Evolutionary conservation across 2,888 invertebrate species (phyloP).

Genomic region (Gandaritis pyraliata): DNA sequence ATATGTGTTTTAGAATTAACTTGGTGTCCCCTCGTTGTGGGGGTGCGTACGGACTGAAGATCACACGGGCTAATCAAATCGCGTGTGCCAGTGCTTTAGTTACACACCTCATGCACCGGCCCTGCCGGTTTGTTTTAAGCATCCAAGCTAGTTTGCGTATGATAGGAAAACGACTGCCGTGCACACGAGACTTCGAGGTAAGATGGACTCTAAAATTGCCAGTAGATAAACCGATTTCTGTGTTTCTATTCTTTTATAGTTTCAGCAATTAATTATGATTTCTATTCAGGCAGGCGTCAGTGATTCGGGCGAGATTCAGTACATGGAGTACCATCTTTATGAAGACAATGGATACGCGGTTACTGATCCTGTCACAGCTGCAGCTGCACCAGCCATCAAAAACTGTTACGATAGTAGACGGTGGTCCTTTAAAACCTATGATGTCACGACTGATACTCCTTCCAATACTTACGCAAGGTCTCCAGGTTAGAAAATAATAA

Average conservation of each 20-base stretch:
- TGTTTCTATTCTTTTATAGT: no score
- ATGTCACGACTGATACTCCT: constrained; percentile 85
- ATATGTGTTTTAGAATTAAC: constrained; percentile 52
- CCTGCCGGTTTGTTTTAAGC: constrained; percentile 88
- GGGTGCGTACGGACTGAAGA: constrained; percentile 89
- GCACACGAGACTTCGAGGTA: constrained; percentile 87
- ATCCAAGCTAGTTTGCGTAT: constrained; percentile 89
- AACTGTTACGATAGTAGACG: constrained; percentile 86
- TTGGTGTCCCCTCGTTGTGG: constrained; percentile 59
- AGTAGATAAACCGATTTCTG: no score
- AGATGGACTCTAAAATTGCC: constrained; percentile 8
- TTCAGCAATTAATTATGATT: neutral
- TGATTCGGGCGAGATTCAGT: constrained; percentile 87
- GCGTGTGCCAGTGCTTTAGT: constrained; percentile 89
- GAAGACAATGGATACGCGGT: constrained; percentile 81
- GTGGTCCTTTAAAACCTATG: constrained; percentile 68
- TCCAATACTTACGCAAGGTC: constrained; percentile 87
- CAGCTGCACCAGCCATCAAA: constrained; percentile 62
- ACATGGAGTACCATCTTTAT: constrained; percentile 83
- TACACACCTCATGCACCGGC: constrained; percentile 85
- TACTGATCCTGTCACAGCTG: constrained; percentile 78
- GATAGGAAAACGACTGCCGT: constrained; percentile 87
- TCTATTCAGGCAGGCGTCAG: constrained; percentile 78
- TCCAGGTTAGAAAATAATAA: constrained; percentile 80
- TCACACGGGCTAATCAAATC: constrained; percentile 84